These are phyloP conservation scores for Cynodonichthys magdalenae DNA, from an alignment of 2,797 vertebrate genomes.

Conservation along the genomic window DNA sequence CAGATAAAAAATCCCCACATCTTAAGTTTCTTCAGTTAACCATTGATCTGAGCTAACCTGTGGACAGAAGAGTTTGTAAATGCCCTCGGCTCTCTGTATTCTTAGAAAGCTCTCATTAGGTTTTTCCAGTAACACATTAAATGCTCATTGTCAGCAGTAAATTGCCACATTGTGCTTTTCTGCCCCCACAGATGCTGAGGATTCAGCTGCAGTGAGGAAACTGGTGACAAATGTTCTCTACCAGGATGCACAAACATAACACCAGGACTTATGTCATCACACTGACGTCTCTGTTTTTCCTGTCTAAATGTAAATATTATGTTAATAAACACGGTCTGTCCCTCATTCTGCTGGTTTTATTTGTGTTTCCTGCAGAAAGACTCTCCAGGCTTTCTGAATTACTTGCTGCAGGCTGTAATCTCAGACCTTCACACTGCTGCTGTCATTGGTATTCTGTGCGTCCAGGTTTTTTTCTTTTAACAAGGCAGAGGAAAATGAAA, in stretches of 20 bases:
- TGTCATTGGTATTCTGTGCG: conserved; percentile 26
- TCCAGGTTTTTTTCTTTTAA: conserved; percentile 18
- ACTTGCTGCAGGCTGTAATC: conserved; percentile 15
- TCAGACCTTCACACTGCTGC: conserved; percentile 8
- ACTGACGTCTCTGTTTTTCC: not conserved
- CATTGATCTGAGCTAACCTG: not conserved
- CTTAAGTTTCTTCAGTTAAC: not conserved
- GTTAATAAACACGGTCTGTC: conserved; percentile 61
- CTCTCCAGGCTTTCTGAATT: conserved; percentile 23
- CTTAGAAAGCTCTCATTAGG: not conserved
- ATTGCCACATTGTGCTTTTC: conserved; percentile 21
- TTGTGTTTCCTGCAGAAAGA: conserved; percentile 23
- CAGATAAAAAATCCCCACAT: not conserved
- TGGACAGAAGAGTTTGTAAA: not conserved
- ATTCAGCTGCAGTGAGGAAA: conserved; percentile 78
- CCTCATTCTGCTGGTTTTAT: conserved; percentile 9
- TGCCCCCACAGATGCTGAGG: conserved; percentile 78
- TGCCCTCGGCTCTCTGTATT: not conserved
- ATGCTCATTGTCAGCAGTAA: not conserved
- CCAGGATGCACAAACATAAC: conserved; percentile 47
- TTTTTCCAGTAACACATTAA: not conserved
- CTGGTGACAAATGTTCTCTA: conserved; percentile 88
- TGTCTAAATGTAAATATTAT: conserved; percentile 60
- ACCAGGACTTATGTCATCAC: conserved; percentile 12
- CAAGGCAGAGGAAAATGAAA: conserved; percentile 10